Evolutionary conservation across 2,113 vertebrate species (phyloP).

Genomic region (Tauraco erythrolophus): DNA sequence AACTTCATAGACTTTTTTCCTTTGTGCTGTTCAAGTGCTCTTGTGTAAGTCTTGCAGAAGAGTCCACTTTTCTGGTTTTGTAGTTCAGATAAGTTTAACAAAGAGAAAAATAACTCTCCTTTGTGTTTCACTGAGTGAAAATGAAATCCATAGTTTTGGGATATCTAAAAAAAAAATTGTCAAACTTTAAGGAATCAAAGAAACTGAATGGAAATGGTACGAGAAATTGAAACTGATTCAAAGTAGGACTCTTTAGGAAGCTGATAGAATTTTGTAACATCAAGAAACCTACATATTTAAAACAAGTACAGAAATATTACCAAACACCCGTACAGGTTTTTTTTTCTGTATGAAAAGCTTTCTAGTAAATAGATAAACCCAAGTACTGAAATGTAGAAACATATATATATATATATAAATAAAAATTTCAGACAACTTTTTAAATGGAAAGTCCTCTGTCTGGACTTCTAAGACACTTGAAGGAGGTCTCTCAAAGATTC

Average conservation of each 20-base stretch:
- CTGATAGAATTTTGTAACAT: background rate
- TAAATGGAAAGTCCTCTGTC: background rate
- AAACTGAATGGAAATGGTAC: background rate
- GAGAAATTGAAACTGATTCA: background rate
- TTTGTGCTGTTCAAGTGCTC: conserved; percentile 10
- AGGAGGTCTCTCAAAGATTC: background rate
- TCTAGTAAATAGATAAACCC: background rate
- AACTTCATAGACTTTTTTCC: background rate
- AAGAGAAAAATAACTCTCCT: conserved; percentile 17
- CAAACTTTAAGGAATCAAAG: background rate
- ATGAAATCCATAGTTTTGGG: background rate
- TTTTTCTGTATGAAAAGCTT: background rate
- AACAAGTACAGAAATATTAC: background rate
- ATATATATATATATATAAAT: background rate
- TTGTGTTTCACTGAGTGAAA: background rate
- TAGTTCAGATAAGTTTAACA: conserved; percentile 21
- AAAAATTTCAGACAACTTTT: background rate
- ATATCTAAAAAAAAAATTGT: background rate
- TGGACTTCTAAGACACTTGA: background rate
- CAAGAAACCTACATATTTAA: background rate
- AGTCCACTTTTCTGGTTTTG: conserved; percentile 17
- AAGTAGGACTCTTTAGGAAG: background rate
- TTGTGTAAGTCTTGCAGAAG: conserved; percentile 18
- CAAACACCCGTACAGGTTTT: background rate
- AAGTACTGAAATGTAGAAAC: background rate